Conservation (phyloP, 2,113 vertebrate species). For the Corydoras maculifer region DNA sequence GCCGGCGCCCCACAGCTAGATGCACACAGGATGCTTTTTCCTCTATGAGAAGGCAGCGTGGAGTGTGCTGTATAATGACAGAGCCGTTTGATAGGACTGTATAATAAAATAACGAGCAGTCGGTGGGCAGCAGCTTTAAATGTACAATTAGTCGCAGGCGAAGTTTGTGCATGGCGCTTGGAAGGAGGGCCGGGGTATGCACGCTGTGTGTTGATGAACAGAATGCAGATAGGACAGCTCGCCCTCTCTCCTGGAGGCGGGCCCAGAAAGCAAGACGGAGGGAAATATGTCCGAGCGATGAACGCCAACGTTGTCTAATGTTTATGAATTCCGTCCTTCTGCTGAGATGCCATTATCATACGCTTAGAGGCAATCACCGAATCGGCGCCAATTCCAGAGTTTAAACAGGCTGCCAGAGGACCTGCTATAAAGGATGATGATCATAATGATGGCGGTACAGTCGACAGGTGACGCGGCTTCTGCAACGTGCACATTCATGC, state of each 20-base stretch:
- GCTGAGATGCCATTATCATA: conserved; percentile 18
- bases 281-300: conserved; percentile 22
- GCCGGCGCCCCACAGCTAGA: conserved; percentile 24
- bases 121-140: conserved; percentile 13
- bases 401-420: conserved; percentile 18
- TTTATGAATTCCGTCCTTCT: conserved; percentile 35
- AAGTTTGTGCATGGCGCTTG: not conserved
- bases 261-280: conserved; percentile 20
- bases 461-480: not conserved
- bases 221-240: conserved; percentile 29
- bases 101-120: conserved; percentile 24
- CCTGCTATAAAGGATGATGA: not conserved
- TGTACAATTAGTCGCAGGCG: conserved; percentile 6
- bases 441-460: not conserved
- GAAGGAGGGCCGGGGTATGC: too few species aligned
- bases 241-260: conserved; percentile 12
- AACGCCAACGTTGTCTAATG: conserved; percentile 22
- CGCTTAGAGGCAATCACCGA: conserved; percentile 15
- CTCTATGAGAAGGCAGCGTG: conserved; percentile 10
- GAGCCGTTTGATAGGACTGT: conserved; percentile 7
- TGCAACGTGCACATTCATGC: too few species aligned
- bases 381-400: not conserved
- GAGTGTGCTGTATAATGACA: conserved; percentile 7
- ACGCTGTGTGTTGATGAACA: conserved; percentile 29
- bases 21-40: conserved; percentile 30